These are phyloP conservation scores for Acipenser oxyrinchus DNA, from an alignment of 2,797 vertebrate genomes.

Conservation along the genomic window DNA sequence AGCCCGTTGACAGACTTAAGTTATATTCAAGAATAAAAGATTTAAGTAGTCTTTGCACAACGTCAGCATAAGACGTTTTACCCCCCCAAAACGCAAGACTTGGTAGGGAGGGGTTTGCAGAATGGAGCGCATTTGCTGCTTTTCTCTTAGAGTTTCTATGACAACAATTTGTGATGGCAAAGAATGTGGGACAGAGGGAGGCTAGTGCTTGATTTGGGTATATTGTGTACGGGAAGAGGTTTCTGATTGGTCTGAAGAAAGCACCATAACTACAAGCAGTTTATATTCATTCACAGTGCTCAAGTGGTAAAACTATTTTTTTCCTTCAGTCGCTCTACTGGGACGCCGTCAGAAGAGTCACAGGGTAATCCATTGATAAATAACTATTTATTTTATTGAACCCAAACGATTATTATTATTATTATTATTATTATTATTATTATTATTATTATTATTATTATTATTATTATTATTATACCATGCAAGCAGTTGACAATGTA, in stretches of 20 bases:
- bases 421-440: too few species aligned
- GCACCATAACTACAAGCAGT: conserved; percentile 85
- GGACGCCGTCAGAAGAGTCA: conserved; percentile 21
- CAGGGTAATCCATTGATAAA: conserved; percentile 27
- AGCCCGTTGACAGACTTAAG: conserved; percentile 40
- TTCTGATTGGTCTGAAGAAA: conserved; percentile 95
- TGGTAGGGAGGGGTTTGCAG: conserved; percentile 36
- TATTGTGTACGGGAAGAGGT: conserved; percentile 92
- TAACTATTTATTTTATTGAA: too few species aligned
- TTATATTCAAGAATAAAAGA: conserved; percentile 36
- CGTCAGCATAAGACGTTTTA: conserved; percentile 35
- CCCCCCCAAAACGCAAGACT: conserved; percentile 16
- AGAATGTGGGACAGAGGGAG: conserved; percentile 92
- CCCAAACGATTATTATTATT: too few species aligned
- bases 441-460: too few species aligned
- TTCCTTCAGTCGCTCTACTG: conserved; percentile 36
- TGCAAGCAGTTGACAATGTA: too few species aligned
- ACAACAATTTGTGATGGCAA: conserved; percentile 92
- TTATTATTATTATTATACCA: too few species aligned
- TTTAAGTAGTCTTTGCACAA: conserved; percentile 43
- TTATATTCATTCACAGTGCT: conserved; percentile 97
- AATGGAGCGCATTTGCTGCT: conserved; percentile 68
- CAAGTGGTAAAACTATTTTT: conserved; percentile 70
- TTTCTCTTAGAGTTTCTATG: conserved; percentile 83
- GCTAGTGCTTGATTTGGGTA: conserved; percentile 92